Conservation (phyloP, 2,797 vertebrate species). For the Catamblyrhynchus diadema region DNA sequence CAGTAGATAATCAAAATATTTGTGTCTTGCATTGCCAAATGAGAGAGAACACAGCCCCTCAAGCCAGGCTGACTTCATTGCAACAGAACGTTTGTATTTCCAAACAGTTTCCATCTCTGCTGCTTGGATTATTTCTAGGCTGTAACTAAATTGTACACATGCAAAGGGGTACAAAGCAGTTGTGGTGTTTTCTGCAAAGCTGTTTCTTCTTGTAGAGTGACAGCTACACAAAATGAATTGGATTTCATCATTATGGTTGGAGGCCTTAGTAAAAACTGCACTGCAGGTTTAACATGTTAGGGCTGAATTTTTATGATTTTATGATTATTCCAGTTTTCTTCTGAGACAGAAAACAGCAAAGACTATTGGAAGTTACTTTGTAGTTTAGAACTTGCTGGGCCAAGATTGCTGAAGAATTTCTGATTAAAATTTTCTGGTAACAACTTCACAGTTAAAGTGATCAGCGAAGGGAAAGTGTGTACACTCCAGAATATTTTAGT, state of each 20-base stretch:
- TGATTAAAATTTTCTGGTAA: background rate
- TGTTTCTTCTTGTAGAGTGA: background rate
- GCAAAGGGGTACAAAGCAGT: background rate
- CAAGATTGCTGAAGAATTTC: background rate
- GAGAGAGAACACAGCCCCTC: background rate
- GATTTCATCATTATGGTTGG: background rate
- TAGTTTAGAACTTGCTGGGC: background rate
- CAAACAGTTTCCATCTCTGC: background rate
- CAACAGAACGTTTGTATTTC: background rate
- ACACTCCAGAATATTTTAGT: background rate
- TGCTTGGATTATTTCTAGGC: background rate
- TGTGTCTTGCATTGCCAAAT: background rate
- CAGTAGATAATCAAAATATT: background rate
- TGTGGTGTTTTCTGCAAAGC: background rate
- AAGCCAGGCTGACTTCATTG: background rate
- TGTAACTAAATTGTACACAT: background rate
- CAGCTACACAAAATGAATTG: background rate
- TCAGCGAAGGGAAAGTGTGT: background rate
- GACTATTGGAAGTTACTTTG: background rate
- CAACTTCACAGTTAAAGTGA: background rate
- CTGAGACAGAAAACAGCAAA: background rate
- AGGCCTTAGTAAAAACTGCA: background rate
- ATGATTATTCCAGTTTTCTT: background rate
- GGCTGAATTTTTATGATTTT: background rate
- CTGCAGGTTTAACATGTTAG: background rate